Conservation (phyloP, 1,140 invertebrate genomes). For the Orius insidiosus region DNA sequence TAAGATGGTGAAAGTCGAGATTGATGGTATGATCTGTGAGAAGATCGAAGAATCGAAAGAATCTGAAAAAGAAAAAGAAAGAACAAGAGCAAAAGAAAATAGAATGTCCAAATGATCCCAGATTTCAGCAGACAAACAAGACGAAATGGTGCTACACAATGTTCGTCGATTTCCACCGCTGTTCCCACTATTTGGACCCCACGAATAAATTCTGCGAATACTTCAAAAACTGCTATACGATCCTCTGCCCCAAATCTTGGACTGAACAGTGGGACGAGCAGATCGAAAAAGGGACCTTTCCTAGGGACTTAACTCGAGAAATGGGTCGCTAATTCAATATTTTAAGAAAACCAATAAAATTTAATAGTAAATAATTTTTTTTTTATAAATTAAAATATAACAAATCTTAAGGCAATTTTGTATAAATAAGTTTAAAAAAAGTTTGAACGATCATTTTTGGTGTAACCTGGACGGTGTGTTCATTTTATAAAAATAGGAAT, state of each 20-base stretch:
- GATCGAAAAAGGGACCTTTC: slow-evolving; percentile 56
- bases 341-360: neutral
- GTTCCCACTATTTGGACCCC: slow-evolving; percentile 72
- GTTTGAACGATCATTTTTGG: no score
- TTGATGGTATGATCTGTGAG: slow-evolving; percentile 10
- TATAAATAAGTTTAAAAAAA: no score
- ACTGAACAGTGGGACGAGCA: slow-evolving; percentile 83
- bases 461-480: slow-evolving; percentile 5
- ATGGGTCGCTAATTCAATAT: slow-evolving; percentile 8
- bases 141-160: slow-evolving; percentile 13
- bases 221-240: slow-evolving; percentile 68
- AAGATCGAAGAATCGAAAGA: neutral
- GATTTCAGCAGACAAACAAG: slow-evolving; percentile 13
- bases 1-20: neutral
- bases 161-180: slow-evolving; percentile 26
- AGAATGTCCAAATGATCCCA: neutral
- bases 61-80: no score
- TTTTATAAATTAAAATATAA: no score
- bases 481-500: slow-evolving; percentile 37
- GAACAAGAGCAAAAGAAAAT: no score
- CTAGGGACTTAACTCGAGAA: slow-evolving; percentile 16
- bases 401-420: no score
- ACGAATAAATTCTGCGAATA: slow-evolving; percentile 79
- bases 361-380: no score
- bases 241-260: slow-evolving; percentile 79